A percentile compares a stretch with the other conserved stretches of the same genome.
These are phyloP conservation scores for Bactericera cockerelli DNA, from an alignment of 1,140 invertebrate genomes.

Conservation along the genomic window DNA sequence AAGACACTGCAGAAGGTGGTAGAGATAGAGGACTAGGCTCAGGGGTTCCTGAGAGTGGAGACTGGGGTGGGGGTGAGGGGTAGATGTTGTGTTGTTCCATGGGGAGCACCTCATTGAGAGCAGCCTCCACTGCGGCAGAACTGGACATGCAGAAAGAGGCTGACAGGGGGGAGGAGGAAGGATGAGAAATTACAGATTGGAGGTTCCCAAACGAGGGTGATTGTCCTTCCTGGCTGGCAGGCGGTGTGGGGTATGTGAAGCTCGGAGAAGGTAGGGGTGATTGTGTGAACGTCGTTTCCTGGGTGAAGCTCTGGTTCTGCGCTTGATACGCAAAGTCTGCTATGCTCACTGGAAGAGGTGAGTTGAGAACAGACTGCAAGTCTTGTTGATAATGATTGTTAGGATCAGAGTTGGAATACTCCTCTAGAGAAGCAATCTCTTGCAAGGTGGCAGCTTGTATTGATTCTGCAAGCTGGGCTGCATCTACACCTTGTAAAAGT, in stretches of 20 bases:
- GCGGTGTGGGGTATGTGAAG: conserved; percentile 65
- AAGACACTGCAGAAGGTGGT: conserved; percentile 36
- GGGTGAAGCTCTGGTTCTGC: conserved; percentile 31
- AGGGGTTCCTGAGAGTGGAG: conserved; percentile 37
- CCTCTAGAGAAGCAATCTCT: conserved; percentile 48
- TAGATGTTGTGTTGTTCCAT: conserved; percentile 44
- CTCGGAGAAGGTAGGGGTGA: conserved; percentile 53
- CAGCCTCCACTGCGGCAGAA: conserved; percentile 66
- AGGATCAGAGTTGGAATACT: conserved; percentile 31
- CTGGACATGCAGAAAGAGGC: conserved; percentile 69
- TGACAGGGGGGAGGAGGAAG: conserved; percentile 51
- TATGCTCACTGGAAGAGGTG: conserved; percentile 55
- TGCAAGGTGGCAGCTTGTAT: conserved; percentile 41
- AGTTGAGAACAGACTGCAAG: conserved; percentile 53
- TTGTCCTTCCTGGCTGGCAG: conserved; percentile 63
- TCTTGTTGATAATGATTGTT: conserved; percentile 39
- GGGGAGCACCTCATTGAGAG: conserved; percentile 59
- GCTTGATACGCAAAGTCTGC: conserved; percentile 56
- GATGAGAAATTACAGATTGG: conserved; percentile 27
- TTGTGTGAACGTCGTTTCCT: conserved; percentile 32
- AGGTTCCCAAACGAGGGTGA: conserved; percentile 37
- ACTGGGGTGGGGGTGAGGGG: conserved; percentile 46
- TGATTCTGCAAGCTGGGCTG: conserved; percentile 42
- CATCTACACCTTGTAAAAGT: conserved; percentile 43
- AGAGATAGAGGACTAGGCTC: conserved; percentile 38